Evolutionary conservation across 2,113 vertebrate genomes (phyloP), one percentile per base, ranked within the genome.

Genomic region (Calidris pygmaea): DNA sequence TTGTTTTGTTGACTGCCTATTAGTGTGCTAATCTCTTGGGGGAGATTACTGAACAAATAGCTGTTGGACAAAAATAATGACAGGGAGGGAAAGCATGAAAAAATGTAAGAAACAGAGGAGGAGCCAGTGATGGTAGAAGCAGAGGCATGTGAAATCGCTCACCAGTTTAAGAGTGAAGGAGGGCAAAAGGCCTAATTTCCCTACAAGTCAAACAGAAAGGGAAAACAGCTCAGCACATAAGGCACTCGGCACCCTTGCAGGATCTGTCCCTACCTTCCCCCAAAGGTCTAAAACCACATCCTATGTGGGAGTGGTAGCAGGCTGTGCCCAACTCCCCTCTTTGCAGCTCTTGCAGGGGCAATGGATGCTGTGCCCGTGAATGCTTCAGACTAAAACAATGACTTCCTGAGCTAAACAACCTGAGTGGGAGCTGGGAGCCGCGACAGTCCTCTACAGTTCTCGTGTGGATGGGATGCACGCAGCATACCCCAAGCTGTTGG

Each of bases 1-100:
- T 95, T 95, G 87, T 94, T 96, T 96, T 94, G 94, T 96, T 95
- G 94, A 93, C 95, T 97, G 90, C 92, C 92, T 97, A 95, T 96
- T 97, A 96, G 94, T 82, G 93, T 92, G 80, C 77, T 93, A 97
- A 97, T 96, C 96, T 96, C 95, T 91, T 94, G 92, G 85, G 93
- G 79, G 76, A 96, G 91, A 97, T 97, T 96, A 96, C 87, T 86
- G 94, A 96, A 94, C 93, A 96, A 96, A 96, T 96, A 97, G 87
- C 93, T 96, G 89, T 95, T 96, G 93, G 96, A 95, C 89, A 93
- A 90, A 97, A 97, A 94, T 94, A 96, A 96, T 93, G 95, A 95
- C 91, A 93, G 70, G 66, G 77, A 96, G 95, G 62, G 76, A 93
- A 95, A 80, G 58, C 39, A 30, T 1, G 12, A 23, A 85, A 87